Percentiles rank a stretch among this genome's conserved stretches.
Conservation (phyloP, 2,888 invertebrate genomes). For the Ctenicera cuprea region DNA sequence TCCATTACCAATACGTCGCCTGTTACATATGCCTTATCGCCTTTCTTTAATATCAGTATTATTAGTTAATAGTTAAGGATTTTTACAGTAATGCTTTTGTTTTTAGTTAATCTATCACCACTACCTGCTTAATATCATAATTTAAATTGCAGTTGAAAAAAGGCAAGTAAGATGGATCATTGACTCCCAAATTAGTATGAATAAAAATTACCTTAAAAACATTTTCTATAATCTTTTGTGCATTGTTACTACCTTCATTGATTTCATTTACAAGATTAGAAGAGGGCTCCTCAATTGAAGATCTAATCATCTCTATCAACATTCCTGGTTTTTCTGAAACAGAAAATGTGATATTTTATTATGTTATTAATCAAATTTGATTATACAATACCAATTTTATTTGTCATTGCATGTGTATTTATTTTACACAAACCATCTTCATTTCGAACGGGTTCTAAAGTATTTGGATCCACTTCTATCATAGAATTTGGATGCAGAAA, state of each 20-base stretch:
- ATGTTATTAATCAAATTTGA: not conserved
- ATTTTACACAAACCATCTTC: slow-evolving; percentile 75
- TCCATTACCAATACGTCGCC: slow-evolving; percentile 79
- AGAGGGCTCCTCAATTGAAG: not conserved
- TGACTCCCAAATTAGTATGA: no score
- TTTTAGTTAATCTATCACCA: no score
- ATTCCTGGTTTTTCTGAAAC: slow-evolving; percentile 87
- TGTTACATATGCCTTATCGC: slow-evolving; percentile 75
- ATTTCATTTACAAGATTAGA: not conserved
- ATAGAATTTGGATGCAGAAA: slow-evolving; percentile 82
- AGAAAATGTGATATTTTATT: slow-evolving; percentile 58
- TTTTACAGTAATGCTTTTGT: not conserved
- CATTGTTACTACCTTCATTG: not conserved
- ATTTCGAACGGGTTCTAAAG: slow-evolving; percentile 79
- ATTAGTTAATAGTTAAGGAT: not conserved
- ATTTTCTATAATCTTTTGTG: not conserved
- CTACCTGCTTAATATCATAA: no score
- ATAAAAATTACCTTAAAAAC: slow-evolving; percentile 11
- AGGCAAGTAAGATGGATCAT: no score
- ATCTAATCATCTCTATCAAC: slow-evolving; percentile 84
- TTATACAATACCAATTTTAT: not conserved
- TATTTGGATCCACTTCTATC: slow-evolving; percentile 77
- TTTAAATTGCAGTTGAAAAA: no score
- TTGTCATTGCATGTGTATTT: slow-evolving; percentile 67
- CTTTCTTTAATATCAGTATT: slow-evolving; percentile 75